Evolutionary conservation across 2,888 invertebrate genomes (phyloP), one percentile per base, ranked within the genome.

Genomic region (Andrena marginata): DNA sequence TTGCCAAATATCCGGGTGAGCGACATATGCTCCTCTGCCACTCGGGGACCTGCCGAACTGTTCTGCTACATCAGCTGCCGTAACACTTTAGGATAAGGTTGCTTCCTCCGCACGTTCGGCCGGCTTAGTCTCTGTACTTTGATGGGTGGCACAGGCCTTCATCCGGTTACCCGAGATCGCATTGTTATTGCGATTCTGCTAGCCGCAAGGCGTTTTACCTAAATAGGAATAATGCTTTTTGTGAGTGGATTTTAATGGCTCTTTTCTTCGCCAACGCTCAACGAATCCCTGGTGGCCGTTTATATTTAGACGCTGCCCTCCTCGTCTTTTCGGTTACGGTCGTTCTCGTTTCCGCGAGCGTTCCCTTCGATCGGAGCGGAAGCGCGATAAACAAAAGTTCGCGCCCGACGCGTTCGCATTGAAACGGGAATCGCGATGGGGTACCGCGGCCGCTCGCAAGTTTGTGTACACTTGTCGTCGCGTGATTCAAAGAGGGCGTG

Each of bases 251-350:
- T 31, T 48, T 63, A 51, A 67, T 60, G 67, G 68, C 54, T 68
- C 76, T 80, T 42, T 42, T 74, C 69, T 80, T 79, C 35, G 67
- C 42, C 75, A 48, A 64, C 74, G 73, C 82, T 85, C 82, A 77
- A 81, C 65, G 84, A 84, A 77, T 84, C 81, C 51, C 35, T 67
- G 62, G 74, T 69, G n/a, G 77, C 78, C 73, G 68, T 68, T 80
- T 86, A 87, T 87, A 85, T 85, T 86, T 86, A 87, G 85, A 76
- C 71, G 65, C 62, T 74, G 84, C 69, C 74, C 75, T 77, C 73
- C 67, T 20, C 60, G 26, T 72, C 71, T 77, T 77, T 84, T 35
- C 29, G 48, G 35, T 54, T 31, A 48, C 33, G 74, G 78, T 67
- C 71, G n/a, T 72, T 85, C 70, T 84, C 67, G 72, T 85, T 85